Evolutionary conservation across 2,888 invertebrate genomes (phyloP).

Genomic region (Zygaena filipendulae): DNA sequence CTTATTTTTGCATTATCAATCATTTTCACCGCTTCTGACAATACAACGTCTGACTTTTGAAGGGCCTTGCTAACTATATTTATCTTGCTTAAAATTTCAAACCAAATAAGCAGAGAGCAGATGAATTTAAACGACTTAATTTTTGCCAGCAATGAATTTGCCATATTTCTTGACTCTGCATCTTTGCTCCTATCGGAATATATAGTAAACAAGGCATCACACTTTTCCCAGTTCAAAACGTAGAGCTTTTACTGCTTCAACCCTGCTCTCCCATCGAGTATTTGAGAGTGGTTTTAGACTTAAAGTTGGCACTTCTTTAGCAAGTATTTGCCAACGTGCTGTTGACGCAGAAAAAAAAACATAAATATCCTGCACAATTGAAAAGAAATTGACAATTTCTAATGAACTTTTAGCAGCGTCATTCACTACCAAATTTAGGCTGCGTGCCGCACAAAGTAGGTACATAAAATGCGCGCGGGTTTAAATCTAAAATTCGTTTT

Average conservation of each 20-base stretch:
- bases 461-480: conserved; percentile 5
- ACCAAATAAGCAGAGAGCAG: conserved; percentile 20
- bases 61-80: conserved; percentile 16
- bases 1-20: conserved; percentile 8
- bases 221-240: too few relatives aligned
- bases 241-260: too few relatives aligned
- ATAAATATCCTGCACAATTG: conserved; percentile 12
- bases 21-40: too few relatives aligned
- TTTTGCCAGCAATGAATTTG: conserved; percentile 12
- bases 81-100: conserved; percentile 16
- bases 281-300: too few relatives aligned
- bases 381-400: conserved; percentile 8
- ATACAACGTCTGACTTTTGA: too few relatives aligned
- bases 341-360: conserved; percentile 13
- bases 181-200: conserved; percentile 12
- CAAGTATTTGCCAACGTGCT: too few relatives aligned
- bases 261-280: too few relatives aligned
- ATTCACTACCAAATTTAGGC: conserved; percentile 11
- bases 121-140: conserved; percentile 16
- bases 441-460: too few relatives aligned
- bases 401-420: conserved; percentile 11
- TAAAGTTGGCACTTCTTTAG: too few relatives aligned
- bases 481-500: too few relatives aligned
- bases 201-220: too few relatives aligned
- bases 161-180: too few relatives aligned